Conservation (phyloP, 1,140 invertebrate genomes). For the Periplaneta americana region DNA sequence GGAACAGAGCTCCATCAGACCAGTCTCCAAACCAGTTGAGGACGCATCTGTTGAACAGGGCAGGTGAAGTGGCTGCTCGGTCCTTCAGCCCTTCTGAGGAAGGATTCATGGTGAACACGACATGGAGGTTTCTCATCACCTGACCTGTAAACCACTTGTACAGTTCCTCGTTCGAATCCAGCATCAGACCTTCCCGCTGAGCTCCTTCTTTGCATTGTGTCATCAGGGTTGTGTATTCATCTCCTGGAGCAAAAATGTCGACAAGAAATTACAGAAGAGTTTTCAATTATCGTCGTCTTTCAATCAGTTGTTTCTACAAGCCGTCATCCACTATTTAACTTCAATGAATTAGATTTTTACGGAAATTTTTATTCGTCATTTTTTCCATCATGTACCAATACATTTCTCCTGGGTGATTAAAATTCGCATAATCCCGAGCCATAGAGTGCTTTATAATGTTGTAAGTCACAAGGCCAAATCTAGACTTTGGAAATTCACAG, state of each 20-base stretch:
- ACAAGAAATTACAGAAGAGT: background rate
- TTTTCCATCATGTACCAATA: no score
- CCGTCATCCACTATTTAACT: no score
- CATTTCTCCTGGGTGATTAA: no score
- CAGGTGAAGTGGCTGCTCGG: slow-evolving; percentile 95
- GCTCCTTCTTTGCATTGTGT: slow-evolving; percentile 99
- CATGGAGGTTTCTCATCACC: slow-evolving; percentile 98
- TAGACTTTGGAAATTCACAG: no score
- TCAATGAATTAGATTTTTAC: no score
- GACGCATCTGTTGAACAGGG: slow-evolving; percentile 98
- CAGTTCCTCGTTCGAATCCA: slow-evolving; percentile 96
- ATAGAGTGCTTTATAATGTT: no score
- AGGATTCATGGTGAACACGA: slow-evolving; percentile 99
- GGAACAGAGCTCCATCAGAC: slow-evolving; percentile 95
- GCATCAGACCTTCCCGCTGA: slow-evolving; percentile 95
- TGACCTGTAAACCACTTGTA: slow-evolving; percentile 99
- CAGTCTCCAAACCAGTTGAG: slow-evolving; percentile 99
- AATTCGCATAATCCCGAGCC: no score
- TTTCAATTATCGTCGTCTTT: no score
- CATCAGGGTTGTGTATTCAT: slow-evolving; percentile 98
- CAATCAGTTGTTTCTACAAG: no score
- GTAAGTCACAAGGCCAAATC: no score
- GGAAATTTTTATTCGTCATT: no score
- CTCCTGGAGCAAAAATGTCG: slow-evolving; percentile 45
- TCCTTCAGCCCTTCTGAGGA: slow-evolving; percentile 97